Evolutionary conservation across 2,888 invertebrate genomes (phyloP), one percentile per base, ranked within the genome.

Genomic region (Heliconius hortense): DNA sequence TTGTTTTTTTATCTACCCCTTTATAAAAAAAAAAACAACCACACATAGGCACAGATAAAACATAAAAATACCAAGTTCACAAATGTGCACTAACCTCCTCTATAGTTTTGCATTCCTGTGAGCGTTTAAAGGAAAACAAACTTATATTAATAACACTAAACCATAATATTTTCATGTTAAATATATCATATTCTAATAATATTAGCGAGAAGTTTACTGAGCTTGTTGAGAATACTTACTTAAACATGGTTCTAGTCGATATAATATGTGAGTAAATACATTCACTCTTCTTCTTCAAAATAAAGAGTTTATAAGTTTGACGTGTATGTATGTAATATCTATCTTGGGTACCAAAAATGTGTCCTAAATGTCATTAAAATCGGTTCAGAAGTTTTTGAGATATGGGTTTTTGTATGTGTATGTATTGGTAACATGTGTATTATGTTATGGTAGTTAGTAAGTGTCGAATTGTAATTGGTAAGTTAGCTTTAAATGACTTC

Each of bases 51-150:
- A 63, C 64, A 73, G n/a, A 72, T 53, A 26, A 66, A 70, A 77
- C 31, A 67, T 64, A 56, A 67, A 76, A 69, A 73, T 59, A 28
- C 48, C 53, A 77, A 76, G 70, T 78, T 74, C 77, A 78, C 79
- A 78, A 35, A 74, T n/a, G 24, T 60, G 59, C 86, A 93, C 93
- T 92, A 87, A 94, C 93, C 94, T 94, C 94, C 79, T 94, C 94
- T 82, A 94, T 93, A 76, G 89, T 88, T 89, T 90, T 93, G 92
- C 89, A 92, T 90, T 93, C 94, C 93, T 93, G 90, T 80, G 86
- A 88, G 93, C 93, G 82, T 87, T 84, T 80, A 84, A 82, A 84
- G 81, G 82, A 87, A 88, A 90, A 80, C 64, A 76, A 60, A 60
- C 70, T 71, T 62, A 67, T 76, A 75, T 79, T 80, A 79, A 77